Conservation (phyloP, 23 tunicate genomes). For the Halocynthia roretzi region DNA sequence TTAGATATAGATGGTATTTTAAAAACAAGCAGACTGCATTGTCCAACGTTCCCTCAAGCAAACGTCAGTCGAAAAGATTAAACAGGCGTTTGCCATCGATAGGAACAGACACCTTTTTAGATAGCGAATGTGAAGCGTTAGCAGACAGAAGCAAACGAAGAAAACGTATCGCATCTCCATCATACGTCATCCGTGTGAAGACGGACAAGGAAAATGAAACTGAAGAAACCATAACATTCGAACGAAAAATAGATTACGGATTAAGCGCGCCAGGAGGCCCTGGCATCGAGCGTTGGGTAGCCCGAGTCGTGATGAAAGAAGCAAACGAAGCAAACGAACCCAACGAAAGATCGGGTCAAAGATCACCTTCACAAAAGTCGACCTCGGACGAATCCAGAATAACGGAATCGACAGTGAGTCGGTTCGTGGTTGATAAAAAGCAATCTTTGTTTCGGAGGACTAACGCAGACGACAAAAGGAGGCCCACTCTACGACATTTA, state of each 20-base stretch:
- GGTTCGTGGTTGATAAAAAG: neutral
- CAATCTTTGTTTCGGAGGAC: too few relatives aligned
- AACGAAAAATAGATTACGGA: conserved; percentile 30
- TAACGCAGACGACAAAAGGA: neutral
- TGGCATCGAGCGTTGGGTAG: conserved; percentile 79
- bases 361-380: too few relatives aligned
- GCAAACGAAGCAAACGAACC: conserved; percentile 25
- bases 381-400: too few relatives aligned
- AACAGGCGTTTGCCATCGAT: too few relatives aligned
- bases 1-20: conserved; percentile 75
- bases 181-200: conserved; percentile 15
- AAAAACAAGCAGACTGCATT: conserved; percentile 25
- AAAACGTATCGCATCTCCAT: conserved; percentile 6
- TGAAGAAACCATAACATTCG: conserved; percentile 45
- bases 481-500: neutral
- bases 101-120: neutral
- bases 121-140: conserved; percentile 10
- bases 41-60: neutral
- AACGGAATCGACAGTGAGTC: conserved; percentile 12
- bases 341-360: too few relatives aligned
- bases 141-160: neutral
- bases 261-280: conserved; percentile 15
- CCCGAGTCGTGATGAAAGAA: conserved; percentile 76
- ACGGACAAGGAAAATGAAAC: neutral
- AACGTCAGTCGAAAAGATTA: too few relatives aligned